These are phyloP conservation scores for Strigamia maritima DNA, from an alignment of 2,888 invertebrate species.

Conservation along the genomic window DNA sequence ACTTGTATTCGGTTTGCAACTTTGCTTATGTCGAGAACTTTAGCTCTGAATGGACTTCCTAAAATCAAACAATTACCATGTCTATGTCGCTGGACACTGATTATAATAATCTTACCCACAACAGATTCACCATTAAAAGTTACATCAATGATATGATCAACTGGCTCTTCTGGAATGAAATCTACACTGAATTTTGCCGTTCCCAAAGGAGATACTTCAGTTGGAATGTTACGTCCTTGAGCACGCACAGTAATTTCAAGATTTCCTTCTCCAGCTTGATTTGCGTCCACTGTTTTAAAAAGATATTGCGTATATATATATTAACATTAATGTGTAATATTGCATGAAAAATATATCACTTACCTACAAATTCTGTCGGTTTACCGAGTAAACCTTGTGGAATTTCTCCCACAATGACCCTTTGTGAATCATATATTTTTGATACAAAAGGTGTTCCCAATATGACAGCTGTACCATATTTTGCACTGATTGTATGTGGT, in stretches of 20 bases:
- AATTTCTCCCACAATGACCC: constrained; percentile 75
- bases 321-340: background rate
- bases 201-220: constrained; percentile 90
- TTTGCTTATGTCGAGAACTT: constrained; percentile 62
- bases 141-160: constrained; percentile 92
- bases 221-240: constrained; percentile 87
- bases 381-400: constrained; percentile 81
- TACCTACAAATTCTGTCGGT: constrained; percentile 81
- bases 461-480: constrained; percentile 84
- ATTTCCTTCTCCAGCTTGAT: constrained; percentile 94
- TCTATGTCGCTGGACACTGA: background rate
- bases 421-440: constrained; percentile 90
- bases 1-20: constrained; percentile 55
- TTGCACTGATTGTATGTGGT: constrained; percentile 82
- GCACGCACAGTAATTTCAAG: constrained; percentile 95
- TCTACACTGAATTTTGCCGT: constrained; percentile 90
- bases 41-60: constrained; percentile 79
- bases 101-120: constrained; percentile 49
- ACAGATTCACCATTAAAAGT: constrained; percentile 88
- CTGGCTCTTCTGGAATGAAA: constrained; percentile 90
- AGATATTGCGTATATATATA: background rate
- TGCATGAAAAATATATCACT: constrained; percentile 32
- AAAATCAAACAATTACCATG: background rate
- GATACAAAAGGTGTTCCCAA: constrained; percentile 65
- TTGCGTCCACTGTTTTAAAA: constrained; percentile 73